Evolutionary conservation across 2,797 vertebrate species (phyloP), one percentile per base, ranked within the genome.

Genomic region (Alauda arvensis): DNA sequence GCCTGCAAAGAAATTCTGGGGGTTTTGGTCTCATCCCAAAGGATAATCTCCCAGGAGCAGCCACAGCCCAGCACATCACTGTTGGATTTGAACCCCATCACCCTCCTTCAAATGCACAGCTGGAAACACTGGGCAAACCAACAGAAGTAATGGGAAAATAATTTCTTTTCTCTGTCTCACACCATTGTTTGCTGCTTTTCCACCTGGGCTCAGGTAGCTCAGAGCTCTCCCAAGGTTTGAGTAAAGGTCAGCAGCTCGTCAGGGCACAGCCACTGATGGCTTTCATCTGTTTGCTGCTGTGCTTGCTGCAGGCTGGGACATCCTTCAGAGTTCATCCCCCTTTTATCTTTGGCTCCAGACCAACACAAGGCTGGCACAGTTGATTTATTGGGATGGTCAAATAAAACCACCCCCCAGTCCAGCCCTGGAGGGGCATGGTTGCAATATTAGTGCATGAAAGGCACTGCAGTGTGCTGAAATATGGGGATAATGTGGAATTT

Each of bases 311-410:
- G 63, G 33, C 85, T 49, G 60, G 60, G 39, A 83, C 25, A 74
- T 70, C 37, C 57, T 68, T 82, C 71, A 48, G 57, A 84, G 61
- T 89, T 93, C 83, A 85, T 6, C 6, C 18, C 19, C 15, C 42
- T 90, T 86, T 86, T 61, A 63, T 78, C 67, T 78, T 52, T 77
- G 61, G 40, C 56, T 75, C 87, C 45, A 67, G 89, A 86, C 28
- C 34, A 61, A 16, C 7, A 25, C 31, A 48, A 57, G 43, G 46
- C 56, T 61, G 40, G 29, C 28, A n/a, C 65, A 63, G 61, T 68
- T 91, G 20, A 49, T 92, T 87, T 85, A 31, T 79, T 81, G 52
- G 77, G 83, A 52, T 39, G 33, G 45, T 68, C 39, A 33, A 43
- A 59, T 74, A 69, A 89, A 93, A 57, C 46, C 13, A 57, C 52